Evolutionary conservation across 1,140 invertebrate genomes (phyloP).

Genomic region (Drosophila lini): DNA sequence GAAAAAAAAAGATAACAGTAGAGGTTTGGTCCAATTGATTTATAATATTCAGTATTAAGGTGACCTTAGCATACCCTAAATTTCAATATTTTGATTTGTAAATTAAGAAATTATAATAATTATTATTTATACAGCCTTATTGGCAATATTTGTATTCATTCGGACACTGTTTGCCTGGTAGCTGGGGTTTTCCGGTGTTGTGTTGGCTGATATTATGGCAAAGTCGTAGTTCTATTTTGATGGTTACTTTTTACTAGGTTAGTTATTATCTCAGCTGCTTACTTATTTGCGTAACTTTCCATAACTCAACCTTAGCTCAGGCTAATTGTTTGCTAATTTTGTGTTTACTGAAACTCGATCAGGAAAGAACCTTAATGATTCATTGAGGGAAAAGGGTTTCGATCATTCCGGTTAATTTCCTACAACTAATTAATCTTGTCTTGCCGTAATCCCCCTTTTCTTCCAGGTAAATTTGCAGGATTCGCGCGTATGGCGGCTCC

Average conservation of each 20-base stretch:
- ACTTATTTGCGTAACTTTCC: constrained; percentile 8
- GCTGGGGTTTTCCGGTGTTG: background rate
- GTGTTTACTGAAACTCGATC: background rate
- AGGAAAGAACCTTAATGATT: background rate
- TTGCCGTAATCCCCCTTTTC: background rate
- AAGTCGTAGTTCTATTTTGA: background rate
- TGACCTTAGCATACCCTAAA: no score
- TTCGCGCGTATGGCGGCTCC: constrained; percentile 95
- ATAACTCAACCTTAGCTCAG: background rate
- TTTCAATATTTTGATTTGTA: no score
- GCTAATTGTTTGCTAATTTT: background rate
- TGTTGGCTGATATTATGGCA: background rate
- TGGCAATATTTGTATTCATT: background rate
- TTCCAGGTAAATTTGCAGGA: constrained; percentile 90
- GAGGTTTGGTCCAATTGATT: no score
- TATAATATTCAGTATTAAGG: no score
- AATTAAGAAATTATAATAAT: no score
- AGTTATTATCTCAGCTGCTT: constrained; percentile 12
- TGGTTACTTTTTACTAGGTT: background rate
- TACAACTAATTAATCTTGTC: background rate
- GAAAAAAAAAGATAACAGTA: no score
- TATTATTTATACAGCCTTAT: no score
- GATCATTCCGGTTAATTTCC: background rate
- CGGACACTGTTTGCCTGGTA: background rate
- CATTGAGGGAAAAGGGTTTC: background rate